These are phyloP conservation scores for Lissocephala sabroskyi DNA, from an alignment of 2,888 invertebrate genomes.

Conservation along the genomic window DNA sequence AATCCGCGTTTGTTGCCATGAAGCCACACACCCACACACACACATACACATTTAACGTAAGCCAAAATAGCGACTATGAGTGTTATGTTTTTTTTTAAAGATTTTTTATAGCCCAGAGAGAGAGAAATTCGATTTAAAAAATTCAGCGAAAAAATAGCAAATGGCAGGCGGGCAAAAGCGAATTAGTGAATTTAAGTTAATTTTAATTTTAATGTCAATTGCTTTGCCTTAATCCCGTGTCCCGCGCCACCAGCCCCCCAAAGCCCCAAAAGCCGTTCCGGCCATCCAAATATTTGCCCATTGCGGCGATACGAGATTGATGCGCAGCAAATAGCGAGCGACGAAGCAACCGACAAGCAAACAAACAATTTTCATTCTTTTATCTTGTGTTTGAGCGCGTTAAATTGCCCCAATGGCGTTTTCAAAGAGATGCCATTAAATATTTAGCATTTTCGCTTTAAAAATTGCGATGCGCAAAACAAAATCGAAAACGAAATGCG, in stretches of 20 bases:
- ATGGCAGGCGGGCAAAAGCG: background rate
- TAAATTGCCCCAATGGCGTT: too few relatives aligned
- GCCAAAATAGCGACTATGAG: slow-evolving; percentile 31
- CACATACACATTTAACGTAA: slow-evolving; percentile 15
- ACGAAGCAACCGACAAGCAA: background rate
- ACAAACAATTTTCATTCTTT: slow-evolving; percentile 7
- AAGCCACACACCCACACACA: slow-evolving; percentile 37
- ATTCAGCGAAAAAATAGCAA: background rate
- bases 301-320: slow-evolving; percentile 63
- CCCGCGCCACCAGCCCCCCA: slow-evolving; percentile 14
- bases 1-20: slow-evolving; percentile 87
- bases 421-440: too few relatives aligned
- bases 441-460: too few relatives aligned
- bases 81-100: too few relatives aligned
- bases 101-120: slow-evolving; percentile 5
- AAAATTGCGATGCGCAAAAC: too few relatives aligned
- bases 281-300: background rate
- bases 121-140: background rate
- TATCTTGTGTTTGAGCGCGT: too few relatives aligned
- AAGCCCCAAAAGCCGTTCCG: background rate
- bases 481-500: too few relatives aligned
- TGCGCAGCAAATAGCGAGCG: slow-evolving; percentile 50
- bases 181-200: slow-evolving; percentile 51
- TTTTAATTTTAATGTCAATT: slow-evolving; percentile 46
- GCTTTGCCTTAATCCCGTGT: slow-evolving; percentile 68